Evolutionary conservation across 1,140 invertebrate species (phyloP), one percentile per base, ranked within the genome.

Genomic region (Belonocnema kinseyi): DNA sequence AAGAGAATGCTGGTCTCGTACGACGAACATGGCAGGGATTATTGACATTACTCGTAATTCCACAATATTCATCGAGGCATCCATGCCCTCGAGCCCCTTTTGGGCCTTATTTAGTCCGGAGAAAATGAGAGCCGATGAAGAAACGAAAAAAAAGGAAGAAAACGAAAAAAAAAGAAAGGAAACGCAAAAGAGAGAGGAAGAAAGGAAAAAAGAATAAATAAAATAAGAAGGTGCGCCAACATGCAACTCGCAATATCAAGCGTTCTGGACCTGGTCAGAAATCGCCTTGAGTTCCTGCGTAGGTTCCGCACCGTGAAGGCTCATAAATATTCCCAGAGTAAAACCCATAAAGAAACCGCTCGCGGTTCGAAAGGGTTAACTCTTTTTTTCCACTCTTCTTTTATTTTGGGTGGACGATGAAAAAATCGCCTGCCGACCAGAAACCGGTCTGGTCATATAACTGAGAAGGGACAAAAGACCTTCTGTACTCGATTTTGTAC

Each of bases 281-380:
- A 79, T 58, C 51, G 77, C 72, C 76, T 75, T 71, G 71, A 77
- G 78, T 73, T 72, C 74, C 75, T 79, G 56, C 50, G 75, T 70
- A 80, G 74, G 80, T 81, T 84, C 77, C 77, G 75, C 84, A 80
- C 82, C 81, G 74, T 77, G 83, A 83, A 88, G 84, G 86, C 83
- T 90, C 90, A 85, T 91, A 91, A 91, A 91, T 91, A 90, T 90
- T 90, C 86, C 79, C 79, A 56, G 79, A 83, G 84, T 83, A 86
- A 89, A 86, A 84, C 82, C 80, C 89, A 88, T 91, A 90, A 91
- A 91, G 87, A 88, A 90, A 90, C 87, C 87, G 89, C 89, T 90
- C 83, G 84, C 84, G 83, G 86, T 82, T 82, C 79, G 80, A 80
- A 90, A 90, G 86, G 89, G 88, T 90, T 90, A 89, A 87, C 82